Conservation (phyloP, 2,888 invertebrate species). For the Euclidia mi region DNA sequence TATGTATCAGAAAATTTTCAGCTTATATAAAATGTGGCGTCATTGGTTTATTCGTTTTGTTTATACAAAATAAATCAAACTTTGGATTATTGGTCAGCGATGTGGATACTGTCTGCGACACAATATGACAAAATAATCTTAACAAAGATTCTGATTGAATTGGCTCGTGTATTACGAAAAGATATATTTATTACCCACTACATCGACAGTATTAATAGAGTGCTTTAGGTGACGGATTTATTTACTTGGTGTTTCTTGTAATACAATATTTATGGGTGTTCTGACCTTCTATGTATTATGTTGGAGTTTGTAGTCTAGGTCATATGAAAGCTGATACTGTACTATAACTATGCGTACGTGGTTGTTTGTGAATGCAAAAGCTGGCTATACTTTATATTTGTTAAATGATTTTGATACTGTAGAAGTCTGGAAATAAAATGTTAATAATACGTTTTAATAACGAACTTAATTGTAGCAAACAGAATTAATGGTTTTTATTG, state of each 20-base stretch:
- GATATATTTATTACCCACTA: slow-evolving; percentile 46
- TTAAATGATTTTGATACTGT: no score
- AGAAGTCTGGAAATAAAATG: no score
- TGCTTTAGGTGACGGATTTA: slow-evolving; percentile 21
- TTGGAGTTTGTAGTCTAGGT: background rate
- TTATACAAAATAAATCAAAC: no score
- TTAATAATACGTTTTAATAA: no score
- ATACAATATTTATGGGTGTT: slow-evolving; percentile 17
- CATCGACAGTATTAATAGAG: slow-evolving; percentile 41
- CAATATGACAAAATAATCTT: slow-evolving; percentile 1
- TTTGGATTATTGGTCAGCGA: no score
- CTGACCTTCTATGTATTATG: background rate
- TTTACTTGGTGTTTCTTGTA: slow-evolving; percentile 7
- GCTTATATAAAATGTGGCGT: no score
- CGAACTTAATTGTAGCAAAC: no score
- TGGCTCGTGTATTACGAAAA: slow-evolving; percentile 6
- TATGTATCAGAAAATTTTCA: no score
- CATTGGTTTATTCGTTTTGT: no score
- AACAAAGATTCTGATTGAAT: background rate
- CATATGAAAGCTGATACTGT: background rate
- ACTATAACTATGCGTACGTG: background rate
- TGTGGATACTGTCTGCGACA: background rate
- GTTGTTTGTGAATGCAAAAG: no score
- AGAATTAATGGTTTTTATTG: no score
- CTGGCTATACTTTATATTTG: no score